These are phyloP conservation scores for Balanococcus diminutus DNA, from an alignment of 2,888 invertebrate genomes.

Conservation along the genomic window DNA sequence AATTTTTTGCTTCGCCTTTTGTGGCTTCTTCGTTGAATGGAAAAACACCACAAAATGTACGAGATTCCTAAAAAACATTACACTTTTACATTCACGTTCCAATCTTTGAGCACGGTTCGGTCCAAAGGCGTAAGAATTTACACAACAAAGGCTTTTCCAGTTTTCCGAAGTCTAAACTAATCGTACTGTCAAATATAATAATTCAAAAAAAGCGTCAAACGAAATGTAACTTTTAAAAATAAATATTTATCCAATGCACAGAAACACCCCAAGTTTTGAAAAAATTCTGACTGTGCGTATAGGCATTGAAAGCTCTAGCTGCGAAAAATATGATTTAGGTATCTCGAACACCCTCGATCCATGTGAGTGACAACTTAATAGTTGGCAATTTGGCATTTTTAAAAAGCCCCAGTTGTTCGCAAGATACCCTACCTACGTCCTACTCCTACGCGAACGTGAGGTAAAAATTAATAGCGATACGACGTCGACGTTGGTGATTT, in stretches of 20 bases:
- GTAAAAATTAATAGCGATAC: background rate
- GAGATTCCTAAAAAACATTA: no score
- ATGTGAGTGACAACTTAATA: constrained; percentile 10
- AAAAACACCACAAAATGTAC: background rate
- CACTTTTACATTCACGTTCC: background rate
- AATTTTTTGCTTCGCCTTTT: background rate
- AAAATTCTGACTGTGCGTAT: background rate
- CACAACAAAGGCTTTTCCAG: constrained; percentile 15
- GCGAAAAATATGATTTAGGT: background rate
- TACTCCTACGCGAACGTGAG: background rate
- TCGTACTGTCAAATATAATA: background rate
- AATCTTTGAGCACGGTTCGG: background rate
- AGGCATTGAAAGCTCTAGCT: background rate
- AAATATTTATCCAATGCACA: constrained; percentile 5
- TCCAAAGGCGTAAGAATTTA: background rate
- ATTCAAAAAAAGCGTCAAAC: background rate
- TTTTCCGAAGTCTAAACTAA: background rate
- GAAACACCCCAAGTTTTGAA: background rate
- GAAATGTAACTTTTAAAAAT: background rate
- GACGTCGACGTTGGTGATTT: background rate
- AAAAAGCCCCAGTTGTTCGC: background rate
- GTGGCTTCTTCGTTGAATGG: background rate
- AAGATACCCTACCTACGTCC: no score
- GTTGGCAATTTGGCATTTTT: background rate
- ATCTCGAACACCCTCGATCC: background rate